Base-by-base conservation (phyloP, 2,797 vertebrate species). In the Tokudaia tokunoshimensis region DNA sequence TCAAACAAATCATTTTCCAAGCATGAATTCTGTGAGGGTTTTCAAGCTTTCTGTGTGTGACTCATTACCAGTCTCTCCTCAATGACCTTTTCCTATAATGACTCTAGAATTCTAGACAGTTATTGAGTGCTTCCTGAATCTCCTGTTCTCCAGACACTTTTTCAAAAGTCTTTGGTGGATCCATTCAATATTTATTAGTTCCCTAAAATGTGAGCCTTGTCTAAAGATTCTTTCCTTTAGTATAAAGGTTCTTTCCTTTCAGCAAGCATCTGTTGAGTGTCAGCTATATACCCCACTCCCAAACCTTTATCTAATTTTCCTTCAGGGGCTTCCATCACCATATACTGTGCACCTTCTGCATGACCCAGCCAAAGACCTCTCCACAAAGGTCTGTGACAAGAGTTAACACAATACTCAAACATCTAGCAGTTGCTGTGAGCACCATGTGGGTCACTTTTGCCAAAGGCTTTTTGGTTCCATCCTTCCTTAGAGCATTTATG, bases 31-130 rank as follows among this genome's bases (percentile, higher is more conserved):
- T 44, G 29, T 93, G 80, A 94, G 34, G 82, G 82, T 92, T 94
- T 97, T 95, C 75, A 59, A 96, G 50, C 81, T 92, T 93, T 93
- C 81, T 81, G 7, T 92, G 90, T 94, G 81, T 95, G 97, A 94
- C 92, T 95, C 91, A 96, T 95, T 96, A 70, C 79, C 74, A 96
- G 89, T 97, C n/a, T 90, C 89, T 97, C 81, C 90, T 89, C 75
- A 29, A 93, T 96, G 93, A 94, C 78, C 67, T 95, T 97, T 97
- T 78, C 93, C 85, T 95, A 76, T 76, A 70, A 22, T 94, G 63
- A 47, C 93, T 96, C 92, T 91, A 88, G 72, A 94, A 41, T 41
- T 41, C 41, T 41, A 94, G 59, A 26, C 50, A 92, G 96, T 85
- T 96, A 94, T 81, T 85, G 65, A 95, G 47, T 90, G 34, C 37